Evolutionary conservation across 2,888 invertebrate species (phyloP), one percentile per base, ranked within the genome.

Genomic region (Lepetodrilus schrolli): DNA sequence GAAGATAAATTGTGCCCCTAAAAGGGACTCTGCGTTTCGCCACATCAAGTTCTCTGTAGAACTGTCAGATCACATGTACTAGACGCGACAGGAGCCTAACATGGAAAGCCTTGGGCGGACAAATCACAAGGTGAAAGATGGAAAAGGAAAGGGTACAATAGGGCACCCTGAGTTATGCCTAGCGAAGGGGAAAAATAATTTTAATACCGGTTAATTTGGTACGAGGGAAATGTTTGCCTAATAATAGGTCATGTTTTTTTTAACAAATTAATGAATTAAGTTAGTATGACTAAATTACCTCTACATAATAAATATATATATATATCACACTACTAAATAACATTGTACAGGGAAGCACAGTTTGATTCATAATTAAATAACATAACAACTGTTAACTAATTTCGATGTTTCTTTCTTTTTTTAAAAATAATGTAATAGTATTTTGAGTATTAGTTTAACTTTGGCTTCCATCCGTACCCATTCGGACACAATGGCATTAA

Each of bases 11-110:
- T 58, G 58, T 23, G 30, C 26, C 30, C 30, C 58, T 58, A 26
- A 30, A 58, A 58, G 34, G 58, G 30, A 34, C 50, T 30, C 30
- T n/a, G 34, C 58, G 58, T 58, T 58, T 58, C 58, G 58, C 58
- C 58, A 58, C 58, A 34, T 58, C 58, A 58, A 30, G 5, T 58
- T 17, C 58, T 23, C 58, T 30, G 26, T 30, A 34, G 26, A 34
- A 58, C 58, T 58, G 58, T 58, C 58, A 30, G 58, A 30, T 58
- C 58, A 34, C 34, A 34, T 58, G 26, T 23, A 17, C 34, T 26
- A 7, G 30, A 4, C 58, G 26, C 30, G 13, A 30, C 58, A 30
- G 58, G 58, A 34, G 58, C 5, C 58, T 13, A 13, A 34, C 26
- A 17, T 17, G 30, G 17, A 17, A 58, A 30, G 58, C 58, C 58